Percentiles rank a stretch among this genome's conserved stretches.
Conservation (phyloP, 2,888 invertebrate species). For the Cinara cedri region DNA sequence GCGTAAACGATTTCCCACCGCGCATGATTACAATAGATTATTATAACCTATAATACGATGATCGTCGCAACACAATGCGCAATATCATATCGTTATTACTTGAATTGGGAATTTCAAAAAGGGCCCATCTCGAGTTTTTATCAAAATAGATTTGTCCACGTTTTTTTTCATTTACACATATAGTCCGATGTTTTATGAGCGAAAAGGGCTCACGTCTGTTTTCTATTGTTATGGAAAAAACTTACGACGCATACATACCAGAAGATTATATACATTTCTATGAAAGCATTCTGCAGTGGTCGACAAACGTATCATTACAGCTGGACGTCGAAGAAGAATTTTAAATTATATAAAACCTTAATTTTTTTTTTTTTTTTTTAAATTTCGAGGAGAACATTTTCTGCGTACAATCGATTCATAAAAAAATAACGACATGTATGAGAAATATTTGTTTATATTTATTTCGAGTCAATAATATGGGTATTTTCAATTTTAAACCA, state of each 20-base stretch:
- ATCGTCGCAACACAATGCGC: neutral
- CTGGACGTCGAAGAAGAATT: constrained; percentile 30
- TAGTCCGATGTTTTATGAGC: constrained; percentile 12
- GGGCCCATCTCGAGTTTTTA: neutral
- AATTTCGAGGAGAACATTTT: neutral
- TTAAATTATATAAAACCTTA: constrained; percentile 5
- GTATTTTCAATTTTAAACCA: constrained; percentile 14
- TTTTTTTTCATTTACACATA: constrained; percentile 1
- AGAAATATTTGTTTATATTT: constrained; percentile 20
- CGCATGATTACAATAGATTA: no score
- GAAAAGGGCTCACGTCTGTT: neutral
- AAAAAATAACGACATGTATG: neutral
- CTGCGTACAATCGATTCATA: constrained; percentile 7
- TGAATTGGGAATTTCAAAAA: neutral
- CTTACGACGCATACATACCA: neutral
- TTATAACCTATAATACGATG: no score
- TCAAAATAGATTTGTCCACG: neutral
- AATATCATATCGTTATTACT: no score
- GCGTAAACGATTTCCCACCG: neutral
- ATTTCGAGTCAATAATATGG: constrained; percentile 31
- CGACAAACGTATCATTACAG: constrained; percentile 34
- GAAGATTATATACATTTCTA: constrained; percentile 25
- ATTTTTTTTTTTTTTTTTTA: constrained; percentile 11
- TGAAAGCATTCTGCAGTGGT: constrained; percentile 42
- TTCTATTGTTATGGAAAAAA: neutral